A percentile compares a stretch with the other conserved stretches of the same genome.
Conservation (phyloP, 2,888 invertebrate species). For the Eucriotettix oculatus region DNA sequence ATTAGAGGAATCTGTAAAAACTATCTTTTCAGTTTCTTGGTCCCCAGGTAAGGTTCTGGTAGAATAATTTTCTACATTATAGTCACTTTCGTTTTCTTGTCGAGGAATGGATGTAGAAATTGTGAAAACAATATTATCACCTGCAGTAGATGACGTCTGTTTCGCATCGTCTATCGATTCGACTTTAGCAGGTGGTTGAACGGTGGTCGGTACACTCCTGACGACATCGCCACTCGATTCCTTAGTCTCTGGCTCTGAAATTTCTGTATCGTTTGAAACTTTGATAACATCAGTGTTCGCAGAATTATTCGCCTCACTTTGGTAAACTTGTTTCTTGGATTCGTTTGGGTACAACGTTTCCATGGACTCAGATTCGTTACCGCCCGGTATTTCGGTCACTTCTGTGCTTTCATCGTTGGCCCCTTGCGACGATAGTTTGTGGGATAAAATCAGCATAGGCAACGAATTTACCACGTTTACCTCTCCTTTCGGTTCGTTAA, state of each 20-base stretch:
- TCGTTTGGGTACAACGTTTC: background rate
- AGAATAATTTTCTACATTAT: too few relatives aligned
- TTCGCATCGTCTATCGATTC: background rate
- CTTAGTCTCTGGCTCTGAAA: background rate
- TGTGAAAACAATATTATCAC: too few relatives aligned
- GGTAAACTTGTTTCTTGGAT: background rate
- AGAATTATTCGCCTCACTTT: too few relatives aligned
- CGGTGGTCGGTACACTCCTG: too few relatives aligned
- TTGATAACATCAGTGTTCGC: background rate
- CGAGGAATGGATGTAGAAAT: too few relatives aligned
- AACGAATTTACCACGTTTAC: background rate
- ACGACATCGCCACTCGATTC: background rate
- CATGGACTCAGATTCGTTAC: background rate
- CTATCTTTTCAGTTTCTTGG: too few relatives aligned
- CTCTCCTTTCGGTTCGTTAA: background rate
- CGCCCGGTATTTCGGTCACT: background rate
- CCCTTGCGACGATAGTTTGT: background rate
- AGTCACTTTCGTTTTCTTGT: too few relatives aligned
- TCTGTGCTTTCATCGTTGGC: background rate
- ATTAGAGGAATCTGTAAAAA: too few relatives aligned
- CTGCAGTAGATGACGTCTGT: background rate
- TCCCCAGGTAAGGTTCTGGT: too few relatives aligned
- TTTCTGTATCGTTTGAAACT: background rate
- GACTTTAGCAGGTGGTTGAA: background rate
- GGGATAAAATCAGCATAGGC: background rate